phyloP scores from a whole-genome alignment of 2,888 invertebrate species.

The Stomorhina lunata region DNA sequence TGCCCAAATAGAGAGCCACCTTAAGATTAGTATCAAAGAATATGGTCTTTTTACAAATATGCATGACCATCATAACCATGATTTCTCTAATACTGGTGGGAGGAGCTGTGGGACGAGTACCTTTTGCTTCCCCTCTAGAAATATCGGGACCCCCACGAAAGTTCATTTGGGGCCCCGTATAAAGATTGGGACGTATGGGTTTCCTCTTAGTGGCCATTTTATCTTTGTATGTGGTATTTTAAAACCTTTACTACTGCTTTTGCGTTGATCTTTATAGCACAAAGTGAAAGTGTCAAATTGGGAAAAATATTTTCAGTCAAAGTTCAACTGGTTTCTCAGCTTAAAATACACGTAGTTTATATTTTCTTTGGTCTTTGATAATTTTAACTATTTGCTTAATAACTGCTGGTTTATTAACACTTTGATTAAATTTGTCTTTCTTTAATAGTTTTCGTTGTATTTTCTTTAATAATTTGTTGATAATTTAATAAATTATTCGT shows the following conservation, averaged over 20 bases:
- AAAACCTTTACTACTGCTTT: neutral
- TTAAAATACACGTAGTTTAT: neutral
- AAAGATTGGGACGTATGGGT: slow-evolving; percentile 75
- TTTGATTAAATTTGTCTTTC: neutral
- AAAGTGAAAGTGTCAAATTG: slow-evolving; percentile 36
- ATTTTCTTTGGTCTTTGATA: neutral
- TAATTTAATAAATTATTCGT: slow-evolving; percentile 5
- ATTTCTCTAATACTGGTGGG: slow-evolving; percentile 91
- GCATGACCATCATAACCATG: slow-evolving; percentile 89
- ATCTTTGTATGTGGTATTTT: neutral
- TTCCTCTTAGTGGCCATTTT: slow-evolving; percentile 80
- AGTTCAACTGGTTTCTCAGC: slow-evolving; percentile 62
- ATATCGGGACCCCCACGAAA: slow-evolving; percentile 81
- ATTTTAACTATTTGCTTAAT: neutral
- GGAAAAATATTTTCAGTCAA: slow-evolving; percentile 48
- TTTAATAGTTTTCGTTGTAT: neutral
- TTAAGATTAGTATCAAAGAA: slow-evolving; percentile 92
- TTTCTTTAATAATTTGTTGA: neutral
- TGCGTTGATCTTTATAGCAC: neutral
- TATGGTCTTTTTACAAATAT: slow-evolving; percentile 92
- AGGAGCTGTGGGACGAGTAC: slow-evolving; percentile 89
- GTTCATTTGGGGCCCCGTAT: slow-evolving; percentile 80
- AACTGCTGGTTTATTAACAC: neutral
- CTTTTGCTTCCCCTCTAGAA: slow-evolving; percentile 82
- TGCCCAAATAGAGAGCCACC: slow-evolving; percentile 91